Evolutionary conservation across 2,113 vertebrate species (phyloP).

Genomic region (Microtus richardsoni): DNA sequence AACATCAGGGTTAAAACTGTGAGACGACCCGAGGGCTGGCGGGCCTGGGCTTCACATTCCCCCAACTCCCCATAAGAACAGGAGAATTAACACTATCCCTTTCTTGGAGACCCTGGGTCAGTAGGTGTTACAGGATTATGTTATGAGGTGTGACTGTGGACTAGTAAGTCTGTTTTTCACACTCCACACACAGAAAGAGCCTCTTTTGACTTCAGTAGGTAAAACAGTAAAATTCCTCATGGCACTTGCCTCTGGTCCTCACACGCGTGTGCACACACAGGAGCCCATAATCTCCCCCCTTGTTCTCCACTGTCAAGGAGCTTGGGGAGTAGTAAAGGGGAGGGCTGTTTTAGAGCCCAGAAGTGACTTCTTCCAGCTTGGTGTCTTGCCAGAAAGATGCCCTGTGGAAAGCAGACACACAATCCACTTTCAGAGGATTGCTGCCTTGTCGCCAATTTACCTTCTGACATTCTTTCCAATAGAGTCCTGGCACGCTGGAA

Average conservation of each 20-base stretch:
- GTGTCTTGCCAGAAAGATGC: slow-evolving; percentile 39
- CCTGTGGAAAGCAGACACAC: slow-evolving; percentile 49
- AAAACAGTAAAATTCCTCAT: slow-evolving; percentile 61
- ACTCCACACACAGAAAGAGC: slow-evolving; percentile 73
- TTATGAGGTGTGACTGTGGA: slow-evolving; percentile 82
- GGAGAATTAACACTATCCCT: slow-evolving; percentile 79
- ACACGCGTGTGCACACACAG: background rate
- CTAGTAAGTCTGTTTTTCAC: slow-evolving; percentile 78
- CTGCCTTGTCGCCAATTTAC: slow-evolving; percentile 51
- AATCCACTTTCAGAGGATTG: slow-evolving; percentile 38
- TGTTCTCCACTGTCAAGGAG: slow-evolving; percentile 28
- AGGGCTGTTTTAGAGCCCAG: background rate
- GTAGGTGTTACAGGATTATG: slow-evolving; percentile 82
- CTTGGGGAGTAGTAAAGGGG: background rate
- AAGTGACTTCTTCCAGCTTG: slow-evolving; percentile 19
- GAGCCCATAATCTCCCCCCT: background rate
- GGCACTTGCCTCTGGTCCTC: slow-evolving; percentile 33
- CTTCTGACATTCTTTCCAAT: slow-evolving; percentile 75
- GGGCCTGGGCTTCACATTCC: slow-evolving; percentile 37
- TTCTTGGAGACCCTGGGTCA: slow-evolving; percentile 78
- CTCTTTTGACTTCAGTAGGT: slow-evolving; percentile 66
- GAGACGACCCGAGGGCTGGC: background rate
- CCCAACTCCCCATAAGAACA: slow-evolving; percentile 75
- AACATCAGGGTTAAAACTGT: slow-evolving; percentile 1
- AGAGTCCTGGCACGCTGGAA: slow-evolving; percentile 64